These are phyloP conservation scores for Anser brachyrhynchus DNA, from an alignment of 2,113 vertebrate genomes.

Conservation along the genomic window DNA sequence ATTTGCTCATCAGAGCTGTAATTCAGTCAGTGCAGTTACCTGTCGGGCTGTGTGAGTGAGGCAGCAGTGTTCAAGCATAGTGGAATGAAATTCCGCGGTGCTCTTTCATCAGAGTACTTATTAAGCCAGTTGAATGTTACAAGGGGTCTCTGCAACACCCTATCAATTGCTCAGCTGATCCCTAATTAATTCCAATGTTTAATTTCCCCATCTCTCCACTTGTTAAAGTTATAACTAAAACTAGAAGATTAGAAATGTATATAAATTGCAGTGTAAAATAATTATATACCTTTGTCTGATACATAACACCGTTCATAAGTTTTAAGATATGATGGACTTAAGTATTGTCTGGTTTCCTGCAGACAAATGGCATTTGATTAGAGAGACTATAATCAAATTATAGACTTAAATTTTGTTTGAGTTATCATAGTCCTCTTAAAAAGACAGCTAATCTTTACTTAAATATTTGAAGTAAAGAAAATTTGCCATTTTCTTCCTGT, in stretches of 20 bases:
- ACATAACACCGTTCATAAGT: background rate
- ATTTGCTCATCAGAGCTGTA: background rate
- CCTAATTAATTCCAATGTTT: background rate
- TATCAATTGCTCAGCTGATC: background rate
- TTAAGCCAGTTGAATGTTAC: background rate
- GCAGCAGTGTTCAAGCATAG: background rate
- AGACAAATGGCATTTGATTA: background rate
- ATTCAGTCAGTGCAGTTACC: background rate
- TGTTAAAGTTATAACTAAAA: background rate
- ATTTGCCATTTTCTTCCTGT: background rate
- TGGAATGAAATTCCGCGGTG: background rate
- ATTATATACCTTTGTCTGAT: background rate
- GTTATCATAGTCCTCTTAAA: background rate
- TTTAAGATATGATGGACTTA: background rate
- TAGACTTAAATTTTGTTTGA: background rate
- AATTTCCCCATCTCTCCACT: background rate
- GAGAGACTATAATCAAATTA: conserved; percentile 17
- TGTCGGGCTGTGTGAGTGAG: background rate
- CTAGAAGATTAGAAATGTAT: background rate
- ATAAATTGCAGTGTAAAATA: background rate
- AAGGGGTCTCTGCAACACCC: background rate
- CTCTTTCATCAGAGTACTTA: background rate
- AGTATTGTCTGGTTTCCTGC: background rate
- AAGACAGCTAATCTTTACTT: conserved; percentile 36
- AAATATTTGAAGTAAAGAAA: conserved; percentile 42